Base-by-base conservation (phyloP, 1,140 invertebrate genomes). In the Colletes gigas region DNA sequence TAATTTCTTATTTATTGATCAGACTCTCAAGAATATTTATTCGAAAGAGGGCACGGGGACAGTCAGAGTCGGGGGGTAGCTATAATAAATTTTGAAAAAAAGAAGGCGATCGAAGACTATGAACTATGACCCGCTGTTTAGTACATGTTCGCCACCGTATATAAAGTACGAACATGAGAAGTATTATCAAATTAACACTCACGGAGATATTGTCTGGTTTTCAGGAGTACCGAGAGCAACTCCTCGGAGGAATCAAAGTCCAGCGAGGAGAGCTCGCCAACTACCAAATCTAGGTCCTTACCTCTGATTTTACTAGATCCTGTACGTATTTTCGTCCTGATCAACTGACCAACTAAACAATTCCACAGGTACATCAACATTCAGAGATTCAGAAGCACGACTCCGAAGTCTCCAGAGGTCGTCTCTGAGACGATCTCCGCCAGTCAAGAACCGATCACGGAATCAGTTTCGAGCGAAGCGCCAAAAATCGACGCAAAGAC, bases 291-390 rank as follows among this genome's bases (percentile, higher is more conserved):
- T 68, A 92, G 92, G 91, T 92, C 85, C 63, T 39, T 88, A 81
- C 14, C 50, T 3, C 63, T 7, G 30, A 0, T 3, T 17, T 69
- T 4, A 10, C 21, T 14, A 39, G n/a, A 7, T 62, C n/a, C 59
- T 19, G 30, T 30, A 30, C 30, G 30, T 30, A 1, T 44, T 44
- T 44, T 9, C 44, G 44, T 44, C 8, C 8, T 5, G 1, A 65
- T 14, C 0, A n/a, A 17, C 67, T 30, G 9, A 12, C 17, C 21
- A 54, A 39, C 7, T 15, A 67, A 21, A 6, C 0, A n/a, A 63
- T 77, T 59, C 86, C 90, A 57, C 71, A 94, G 94, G 62, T 95
- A 95, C 80, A 91, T 92, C 10, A 94, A 85, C 41, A 92, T 93
- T 62, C 92, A 93, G 75, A 88, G 94, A 69, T 92, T 93, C 59